Conservation (phyloP, 2,888 invertebrate genomes). For the Trachelus troglodyta region DNA sequence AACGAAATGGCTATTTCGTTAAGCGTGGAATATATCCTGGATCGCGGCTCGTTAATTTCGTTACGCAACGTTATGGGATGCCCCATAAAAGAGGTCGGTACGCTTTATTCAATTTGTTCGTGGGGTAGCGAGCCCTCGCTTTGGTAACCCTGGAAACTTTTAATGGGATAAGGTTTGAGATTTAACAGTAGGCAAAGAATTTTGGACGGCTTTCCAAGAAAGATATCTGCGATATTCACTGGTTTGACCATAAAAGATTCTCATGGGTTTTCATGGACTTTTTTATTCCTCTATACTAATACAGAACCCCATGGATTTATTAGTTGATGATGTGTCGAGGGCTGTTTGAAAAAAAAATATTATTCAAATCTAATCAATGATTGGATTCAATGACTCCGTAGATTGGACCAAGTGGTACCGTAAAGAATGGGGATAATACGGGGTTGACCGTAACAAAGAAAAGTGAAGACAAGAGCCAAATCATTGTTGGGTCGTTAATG, state of each 20-base stretch:
- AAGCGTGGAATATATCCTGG: neutral
- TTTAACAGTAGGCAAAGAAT: neutral
- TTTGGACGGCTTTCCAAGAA: neutral
- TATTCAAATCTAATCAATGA: neutral
- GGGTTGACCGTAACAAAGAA: neutral
- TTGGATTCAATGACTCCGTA: neutral
- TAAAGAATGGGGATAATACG: neutral
- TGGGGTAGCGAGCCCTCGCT: neutral
- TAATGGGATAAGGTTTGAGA: neutral
- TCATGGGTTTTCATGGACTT: neutral
- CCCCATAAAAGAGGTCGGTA: conserved; percentile 31
- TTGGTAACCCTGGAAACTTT: neutral
- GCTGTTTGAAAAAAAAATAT: neutral
- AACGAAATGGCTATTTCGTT: neutral
- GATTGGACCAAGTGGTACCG: neutral
- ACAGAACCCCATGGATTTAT: neutral
- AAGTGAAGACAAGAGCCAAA: conserved; percentile 2
- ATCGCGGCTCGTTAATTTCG: conserved; percentile 3
- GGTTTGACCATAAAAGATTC: neutral
- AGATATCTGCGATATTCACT: neutral
- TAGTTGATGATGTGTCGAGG: neutral
- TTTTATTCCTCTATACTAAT: neutral
- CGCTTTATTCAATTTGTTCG: conserved; percentile 32
- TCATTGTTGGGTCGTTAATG: conserved; percentile 2
- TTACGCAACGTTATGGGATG: conserved; percentile 14